These are phyloP conservation scores for Grammomys surdaster DNA, from an alignment of 2,113 vertebrate species.

Conservation along the genomic window DNA sequence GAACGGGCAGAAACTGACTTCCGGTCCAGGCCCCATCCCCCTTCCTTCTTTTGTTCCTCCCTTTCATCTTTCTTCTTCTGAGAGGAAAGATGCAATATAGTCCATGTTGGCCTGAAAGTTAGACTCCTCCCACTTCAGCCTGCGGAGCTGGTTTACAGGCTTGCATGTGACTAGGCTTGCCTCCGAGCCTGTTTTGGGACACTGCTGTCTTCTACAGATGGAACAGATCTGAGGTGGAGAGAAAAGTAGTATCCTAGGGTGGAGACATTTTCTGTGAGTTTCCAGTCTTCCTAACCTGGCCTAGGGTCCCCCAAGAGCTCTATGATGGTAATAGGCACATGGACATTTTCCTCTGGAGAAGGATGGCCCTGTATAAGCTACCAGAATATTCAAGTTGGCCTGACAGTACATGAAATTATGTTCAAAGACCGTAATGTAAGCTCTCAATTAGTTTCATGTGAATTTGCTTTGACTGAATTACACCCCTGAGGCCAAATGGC, in stretches of 20 bases:
- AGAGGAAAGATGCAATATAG: too few species aligned
- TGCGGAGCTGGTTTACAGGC: background rate
- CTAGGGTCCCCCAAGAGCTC: background rate
- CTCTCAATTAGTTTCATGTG: conserved; percentile 43
- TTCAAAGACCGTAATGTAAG: conserved; percentile 36
- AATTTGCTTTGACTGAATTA: conserved; percentile 31
- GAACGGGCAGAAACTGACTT: background rate
- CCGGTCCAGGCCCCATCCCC: too few species aligned
- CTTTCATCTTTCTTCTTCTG: background rate
- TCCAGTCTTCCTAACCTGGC: background rate
- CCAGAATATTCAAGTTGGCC: background rate
- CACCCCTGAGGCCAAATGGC: background rate
- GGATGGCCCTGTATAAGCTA: background rate
- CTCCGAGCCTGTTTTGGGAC: background rate
- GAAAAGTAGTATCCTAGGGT: background rate
- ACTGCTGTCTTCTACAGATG: background rate
- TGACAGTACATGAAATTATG: conserved; percentile 26
- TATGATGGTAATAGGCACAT: background rate
- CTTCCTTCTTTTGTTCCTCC: background rate
- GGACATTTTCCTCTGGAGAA: background rate
- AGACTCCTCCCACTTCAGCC: background rate
- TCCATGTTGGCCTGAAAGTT: background rate
- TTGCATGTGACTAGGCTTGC: background rate
- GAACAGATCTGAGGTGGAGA: background rate
- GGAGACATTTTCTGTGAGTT: conserved; percentile 41